Conservation (phyloP, 2,888 invertebrate genomes). For the Drosophila testacea region DNA sequence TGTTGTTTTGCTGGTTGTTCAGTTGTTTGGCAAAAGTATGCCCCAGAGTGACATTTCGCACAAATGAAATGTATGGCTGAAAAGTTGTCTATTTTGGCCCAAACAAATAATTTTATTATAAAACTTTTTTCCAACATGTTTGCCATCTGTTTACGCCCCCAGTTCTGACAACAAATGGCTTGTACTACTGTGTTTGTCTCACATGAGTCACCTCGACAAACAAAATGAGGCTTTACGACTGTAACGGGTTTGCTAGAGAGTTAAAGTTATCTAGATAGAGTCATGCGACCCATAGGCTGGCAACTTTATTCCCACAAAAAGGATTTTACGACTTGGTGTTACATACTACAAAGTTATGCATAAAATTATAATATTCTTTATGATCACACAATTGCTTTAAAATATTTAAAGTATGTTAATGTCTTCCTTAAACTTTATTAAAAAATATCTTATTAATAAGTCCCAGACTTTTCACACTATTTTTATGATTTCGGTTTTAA, state of each 20-base stretch:
- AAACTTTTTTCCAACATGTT: conserved; percentile 63
- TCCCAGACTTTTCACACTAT: too few species aligned
- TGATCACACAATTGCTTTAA: too few species aligned
- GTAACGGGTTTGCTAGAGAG: background rate
- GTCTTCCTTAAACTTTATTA: too few species aligned
- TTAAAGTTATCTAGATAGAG: background rate
- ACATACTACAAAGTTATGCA: background rate
- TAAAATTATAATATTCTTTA: too few species aligned
- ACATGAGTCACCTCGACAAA: conserved; percentile 26
- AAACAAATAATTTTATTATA: conserved; percentile 78
- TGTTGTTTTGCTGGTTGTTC: conserved; percentile 8
- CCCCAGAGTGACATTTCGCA: conserved; percentile 74
- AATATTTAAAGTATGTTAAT: too few species aligned
- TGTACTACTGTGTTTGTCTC: conserved; percentile 10
- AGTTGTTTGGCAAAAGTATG: conserved; percentile 55
- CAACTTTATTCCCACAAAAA: background rate
- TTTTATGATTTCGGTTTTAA: too few species aligned
- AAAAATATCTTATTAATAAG: too few species aligned
- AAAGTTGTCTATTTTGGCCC: conserved; percentile 73
- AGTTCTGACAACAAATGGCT: background rate
- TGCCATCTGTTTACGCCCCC: conserved; percentile 33
- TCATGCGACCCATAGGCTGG: background rate
- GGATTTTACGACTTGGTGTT: background rate
- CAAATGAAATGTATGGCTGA: conserved; percentile 77
- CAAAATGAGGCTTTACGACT: conserved; percentile 64